phyloP scores from a whole-genome alignment of 30 jellyfish, hydroid and myxozoan species.

The Aurelia aurita complex sp. Pacific region DNA sequence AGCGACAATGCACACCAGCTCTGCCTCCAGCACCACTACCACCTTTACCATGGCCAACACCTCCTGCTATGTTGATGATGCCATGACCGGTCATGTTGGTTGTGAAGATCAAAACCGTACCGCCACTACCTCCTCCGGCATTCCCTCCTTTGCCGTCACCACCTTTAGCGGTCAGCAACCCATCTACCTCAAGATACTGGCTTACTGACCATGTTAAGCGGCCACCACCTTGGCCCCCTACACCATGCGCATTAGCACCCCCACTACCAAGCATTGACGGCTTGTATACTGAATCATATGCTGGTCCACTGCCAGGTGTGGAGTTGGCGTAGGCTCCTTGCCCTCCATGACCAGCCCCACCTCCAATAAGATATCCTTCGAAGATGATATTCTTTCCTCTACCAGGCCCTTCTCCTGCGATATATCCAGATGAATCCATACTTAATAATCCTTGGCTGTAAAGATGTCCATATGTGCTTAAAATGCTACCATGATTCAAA shows the following conservation, averaged over 20 bases:
- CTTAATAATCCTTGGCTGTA: conserved; percentile 61
- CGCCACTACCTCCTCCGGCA: conserved; percentile 83
- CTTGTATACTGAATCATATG: conserved; percentile 63
- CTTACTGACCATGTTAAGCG: conserved; percentile 58
- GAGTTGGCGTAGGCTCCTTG: conserved; percentile 56
- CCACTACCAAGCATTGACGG: conserved; percentile 66
- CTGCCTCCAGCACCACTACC: conserved; percentile 77
- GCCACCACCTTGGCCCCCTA: conserved; percentile 72
- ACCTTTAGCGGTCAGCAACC: conserved; percentile 59
- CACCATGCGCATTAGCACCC: conserved; percentile 55
- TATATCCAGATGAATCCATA: conserved; percentile 22
- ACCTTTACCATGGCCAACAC: conserved; percentile 38
- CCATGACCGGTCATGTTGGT: conserved; percentile 76
- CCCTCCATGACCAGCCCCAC: conserved; percentile 81
- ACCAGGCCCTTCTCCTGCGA: conserved; percentile 38
- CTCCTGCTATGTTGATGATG: conserved; percentile 62
- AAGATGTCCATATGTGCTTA: conserved; percentile 53
- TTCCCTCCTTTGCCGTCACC: conserved; percentile 52
- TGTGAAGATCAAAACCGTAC: conserved; percentile 27
- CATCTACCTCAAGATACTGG: conserved; percentile 58
- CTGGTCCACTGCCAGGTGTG: conserved; percentile 8
- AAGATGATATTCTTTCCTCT: conserved; percentile 20
- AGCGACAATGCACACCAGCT: conserved; percentile 60
- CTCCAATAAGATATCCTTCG: conserved; percentile 22
- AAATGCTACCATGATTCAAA: conserved; percentile 54